Conservation (phyloP, 1,140 invertebrate species). For the Dreissena rostriformis region DNA sequence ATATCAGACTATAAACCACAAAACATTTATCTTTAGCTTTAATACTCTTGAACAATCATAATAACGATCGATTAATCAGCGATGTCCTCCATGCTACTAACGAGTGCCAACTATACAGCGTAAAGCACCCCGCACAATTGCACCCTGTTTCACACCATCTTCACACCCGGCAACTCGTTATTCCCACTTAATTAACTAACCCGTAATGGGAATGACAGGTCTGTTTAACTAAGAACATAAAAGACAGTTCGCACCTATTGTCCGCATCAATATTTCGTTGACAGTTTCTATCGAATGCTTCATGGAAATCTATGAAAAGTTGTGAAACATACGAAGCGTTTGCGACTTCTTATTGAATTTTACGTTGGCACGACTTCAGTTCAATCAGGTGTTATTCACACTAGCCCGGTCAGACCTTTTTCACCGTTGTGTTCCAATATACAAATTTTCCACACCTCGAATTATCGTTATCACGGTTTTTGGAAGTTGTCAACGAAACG, state of each 20-base stretch:
- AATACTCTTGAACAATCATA: too few relatives aligned
- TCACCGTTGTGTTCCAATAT: background rate
- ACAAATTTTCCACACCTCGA: constrained; percentile 1
- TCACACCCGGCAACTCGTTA: background rate
- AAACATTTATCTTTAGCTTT: too few relatives aligned
- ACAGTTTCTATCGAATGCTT: background rate
- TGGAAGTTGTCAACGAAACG: background rate
- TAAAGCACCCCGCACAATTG: background rate
- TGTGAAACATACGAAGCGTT: background rate
- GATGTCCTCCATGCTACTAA: too few relatives aligned
- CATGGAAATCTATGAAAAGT: background rate
- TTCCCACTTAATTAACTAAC: background rate
- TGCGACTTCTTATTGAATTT: background rate
- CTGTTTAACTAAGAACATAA: background rate
- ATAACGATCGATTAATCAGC: too few relatives aligned
- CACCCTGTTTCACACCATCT: background rate
- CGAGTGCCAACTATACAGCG: too few relatives aligned
- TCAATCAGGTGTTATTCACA: background rate
- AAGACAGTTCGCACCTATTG: background rate
- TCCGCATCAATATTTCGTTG: background rate
- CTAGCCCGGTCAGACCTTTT: background rate
- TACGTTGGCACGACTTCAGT: background rate
- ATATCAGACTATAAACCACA: too few relatives aligned
- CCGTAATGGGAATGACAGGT: background rate
- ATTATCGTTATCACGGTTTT: constrained; percentile 6